Percentiles rank a stretch among this genome's conserved stretches.
These are phyloP conservation scores for Cynopterus brachyotis DNA, from an alignment of 2,113 vertebrate genomes.

Conservation along the genomic window DNA sequence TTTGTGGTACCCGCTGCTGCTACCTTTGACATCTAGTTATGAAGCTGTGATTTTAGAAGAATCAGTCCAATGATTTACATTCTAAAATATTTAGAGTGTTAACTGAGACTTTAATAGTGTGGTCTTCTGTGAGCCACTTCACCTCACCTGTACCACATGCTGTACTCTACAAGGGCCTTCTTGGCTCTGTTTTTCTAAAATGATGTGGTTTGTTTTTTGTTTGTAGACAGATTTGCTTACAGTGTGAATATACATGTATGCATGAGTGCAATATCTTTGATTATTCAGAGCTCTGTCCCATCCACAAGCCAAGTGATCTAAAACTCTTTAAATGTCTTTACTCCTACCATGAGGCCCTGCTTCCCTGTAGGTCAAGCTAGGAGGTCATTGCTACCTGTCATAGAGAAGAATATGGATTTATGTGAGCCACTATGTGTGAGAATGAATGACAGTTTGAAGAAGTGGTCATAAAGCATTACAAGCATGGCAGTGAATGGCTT, in stretches of 20 bases:
- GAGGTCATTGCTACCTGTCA: background rate
- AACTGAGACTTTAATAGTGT: background rate
- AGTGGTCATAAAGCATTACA: background rate
- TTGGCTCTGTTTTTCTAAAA: background rate
- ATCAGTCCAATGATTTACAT: background rate
- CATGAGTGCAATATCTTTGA: background rate
- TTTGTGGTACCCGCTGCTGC: background rate
- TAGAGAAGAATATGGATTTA: background rate
- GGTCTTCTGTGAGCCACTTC: background rate
- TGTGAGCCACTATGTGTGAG: background rate
- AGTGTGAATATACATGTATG: background rate
- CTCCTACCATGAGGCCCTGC: background rate
- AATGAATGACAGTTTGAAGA: background rate
- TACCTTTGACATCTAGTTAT: background rate
- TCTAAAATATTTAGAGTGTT: background rate
- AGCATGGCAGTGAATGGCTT: background rate
- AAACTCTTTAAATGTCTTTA: background rate
- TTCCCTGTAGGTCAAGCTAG: background rate
- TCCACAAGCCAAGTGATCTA: background rate
- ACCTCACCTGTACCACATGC: background rate
- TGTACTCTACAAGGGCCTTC: background rate
- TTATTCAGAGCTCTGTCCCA: background rate
- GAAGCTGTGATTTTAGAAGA: conserved; percentile 4
- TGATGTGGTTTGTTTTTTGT: background rate
- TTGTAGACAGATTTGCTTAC: background rate